Evolutionary conservation across 2,888 invertebrate genomes (phyloP).

Genomic region (Diarsia rubi): DNA sequence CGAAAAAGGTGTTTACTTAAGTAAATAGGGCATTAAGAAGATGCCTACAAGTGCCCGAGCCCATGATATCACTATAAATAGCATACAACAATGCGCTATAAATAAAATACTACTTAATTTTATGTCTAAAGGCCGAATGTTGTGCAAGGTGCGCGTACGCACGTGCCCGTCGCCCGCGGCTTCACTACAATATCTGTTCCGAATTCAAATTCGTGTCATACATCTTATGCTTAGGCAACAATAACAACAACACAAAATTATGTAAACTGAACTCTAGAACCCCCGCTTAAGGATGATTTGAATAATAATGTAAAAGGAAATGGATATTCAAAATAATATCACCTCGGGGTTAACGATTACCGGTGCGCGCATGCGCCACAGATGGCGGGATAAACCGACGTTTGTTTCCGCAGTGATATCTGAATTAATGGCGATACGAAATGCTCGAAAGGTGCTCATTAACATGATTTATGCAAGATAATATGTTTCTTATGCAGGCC

Average conservation of each 20-base stretch:
- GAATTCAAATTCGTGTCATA: conserved; percentile 90
- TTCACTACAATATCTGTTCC: conserved; percentile 85
- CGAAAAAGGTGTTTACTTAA: conserved; percentile 53
- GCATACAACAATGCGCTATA: conserved; percentile 74
- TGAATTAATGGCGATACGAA: conserved; percentile 90
- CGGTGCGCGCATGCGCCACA: conserved; percentile 89
- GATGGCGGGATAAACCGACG: conserved; percentile 90
- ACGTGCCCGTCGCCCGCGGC: conserved; percentile 88
- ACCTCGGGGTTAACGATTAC: conserved; percentile 91
- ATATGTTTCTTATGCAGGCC: conserved; percentile 84
- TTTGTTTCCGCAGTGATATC: conserved; percentile 91
- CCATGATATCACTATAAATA: conserved; percentile 66
- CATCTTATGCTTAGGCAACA: conserved; percentile 83
- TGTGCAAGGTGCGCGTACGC: conserved; percentile 89
- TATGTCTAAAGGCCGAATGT: conserved; percentile 78
- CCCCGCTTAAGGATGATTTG: conserved; percentile 83
- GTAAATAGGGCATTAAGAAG: conserved; percentile 61
- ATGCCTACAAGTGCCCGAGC: conserved; percentile 54
- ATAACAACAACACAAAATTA: conserved; percentile 75
- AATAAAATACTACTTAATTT: conserved; percentile 82
- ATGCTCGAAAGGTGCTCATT: conserved; percentile 90
- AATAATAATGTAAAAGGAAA: conserved; percentile 88
- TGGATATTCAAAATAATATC: conserved; percentile 91
- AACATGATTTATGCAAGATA: conserved; percentile 90
- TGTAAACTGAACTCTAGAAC: conserved; percentile 86